Percentiles rank a stretch among this genome's conserved stretches.
Evolutionary conservation across 2,888 invertebrate species (phyloP).

Genomic region (Subacronicta megacephala): DNA sequence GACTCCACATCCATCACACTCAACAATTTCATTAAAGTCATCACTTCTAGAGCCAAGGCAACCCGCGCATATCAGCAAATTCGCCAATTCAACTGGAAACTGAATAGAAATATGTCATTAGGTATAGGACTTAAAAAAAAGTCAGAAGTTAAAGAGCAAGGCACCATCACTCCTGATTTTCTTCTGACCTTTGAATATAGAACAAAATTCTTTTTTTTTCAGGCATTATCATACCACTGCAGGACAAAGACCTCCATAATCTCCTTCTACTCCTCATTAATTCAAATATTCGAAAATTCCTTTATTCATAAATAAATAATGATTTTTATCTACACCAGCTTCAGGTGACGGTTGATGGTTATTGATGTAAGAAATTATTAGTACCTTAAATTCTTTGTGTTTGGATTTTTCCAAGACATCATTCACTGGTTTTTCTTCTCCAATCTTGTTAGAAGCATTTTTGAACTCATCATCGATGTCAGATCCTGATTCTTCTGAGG

Average conservation of each 20-base stretch:
- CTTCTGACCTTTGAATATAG: too few species aligned
- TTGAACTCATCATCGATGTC: constrained; percentile 79
- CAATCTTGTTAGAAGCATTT: constrained; percentile 74
- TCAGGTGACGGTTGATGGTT: too few species aligned
- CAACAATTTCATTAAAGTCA: constrained; percentile 98
- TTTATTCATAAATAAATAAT: too few species aligned
- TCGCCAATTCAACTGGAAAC: constrained; percentile 88
- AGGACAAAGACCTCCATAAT: too few species aligned
- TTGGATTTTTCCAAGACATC: constrained; percentile 82
- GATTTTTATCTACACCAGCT: too few species aligned
- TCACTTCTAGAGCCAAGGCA: constrained; percentile 98
- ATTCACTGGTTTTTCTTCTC: constrained; percentile 76
- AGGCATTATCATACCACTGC: too few species aligned
- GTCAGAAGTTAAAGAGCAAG: too few species aligned
- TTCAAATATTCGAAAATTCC: too few species aligned
- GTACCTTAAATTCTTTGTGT: constrained; percentile 83
- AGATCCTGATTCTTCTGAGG: constrained; percentile 82
- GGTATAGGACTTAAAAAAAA: background rate
- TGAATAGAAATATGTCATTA: constrained; percentile 43
- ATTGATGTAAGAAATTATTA: background rate
- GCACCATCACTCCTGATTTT: too few species aligned
- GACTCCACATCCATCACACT: constrained; percentile 98
- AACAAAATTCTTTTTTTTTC: too few species aligned
- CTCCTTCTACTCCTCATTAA: too few species aligned
- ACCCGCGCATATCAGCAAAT: constrained; percentile 96